Base-by-base conservation (phyloP, 2,888 invertebrate species). In the Papilio elwesi region DNA sequence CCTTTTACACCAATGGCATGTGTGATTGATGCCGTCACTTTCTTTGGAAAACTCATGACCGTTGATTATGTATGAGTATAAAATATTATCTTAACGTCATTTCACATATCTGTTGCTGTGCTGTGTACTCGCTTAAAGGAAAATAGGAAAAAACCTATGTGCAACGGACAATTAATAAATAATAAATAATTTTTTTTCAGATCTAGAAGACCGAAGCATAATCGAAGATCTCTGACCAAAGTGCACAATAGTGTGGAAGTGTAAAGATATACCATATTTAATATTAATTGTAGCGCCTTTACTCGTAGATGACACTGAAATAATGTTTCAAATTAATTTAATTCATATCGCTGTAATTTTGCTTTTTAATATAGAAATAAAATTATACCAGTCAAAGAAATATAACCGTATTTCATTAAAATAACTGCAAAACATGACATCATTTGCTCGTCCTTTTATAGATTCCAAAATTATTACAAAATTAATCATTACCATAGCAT, bases 331-430 rank as follows among this genome's bases (percentile, higher is more conserved):
- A 57, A 36, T 36, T 1, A 26, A 7, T 43, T 43, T 43, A 57
- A 26, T 26, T 13, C 26, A 70, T 8, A 52, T 55, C 36, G 48
- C 64, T 55, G 70, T 70, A 65, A 15, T 11, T 67, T 67, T 67
- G 67, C 67, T 67, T 64, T 12, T 52, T 3, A 53, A 12, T 64
- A 57, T 48, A 47, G 36, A 16, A n/a, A 67, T 63, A 36, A 57
- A 57, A 57, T 57, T 26, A 57, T 36, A 36, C 13, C 6, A 36
- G 6, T 57, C 36, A 57, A 0, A 12, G 36, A 57, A 57, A 13
- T 57, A 13, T 26, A 57, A 57, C 36, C 12, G 36, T 57, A 36
- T 57, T 57, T 57, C 26, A 57, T 57, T 57, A 12, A 57, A 49
- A 9, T 9, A 9, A 4, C 7, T 36, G 16, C n/a, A 13, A 51